Base-by-base conservation (phyloP, 2,113 vertebrate genomes). In the Sapayoa aenigma region DNA sequence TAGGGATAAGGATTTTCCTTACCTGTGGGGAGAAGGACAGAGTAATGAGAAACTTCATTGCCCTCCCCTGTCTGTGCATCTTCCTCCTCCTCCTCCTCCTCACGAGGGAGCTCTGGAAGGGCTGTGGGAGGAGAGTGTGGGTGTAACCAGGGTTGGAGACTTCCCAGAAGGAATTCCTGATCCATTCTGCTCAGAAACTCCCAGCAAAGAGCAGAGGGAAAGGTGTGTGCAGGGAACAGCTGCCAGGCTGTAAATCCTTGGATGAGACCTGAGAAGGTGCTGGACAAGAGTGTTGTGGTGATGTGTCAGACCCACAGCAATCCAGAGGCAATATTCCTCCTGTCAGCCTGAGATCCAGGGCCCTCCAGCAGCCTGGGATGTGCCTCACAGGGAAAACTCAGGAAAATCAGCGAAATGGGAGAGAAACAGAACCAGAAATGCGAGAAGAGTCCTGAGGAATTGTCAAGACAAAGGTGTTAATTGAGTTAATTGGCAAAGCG, bases 51-150 rank as follows among this genome's bases (percentile, higher is more conserved):
- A 46, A 19, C 10, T 3, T 4, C 0, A 25, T 12, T 75, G n/a
- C n/a, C 22, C 41, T 58, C 24, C 12, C 12, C 46, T 71, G 5
- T 8, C 3, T 6, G 0, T 66, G 12, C 12, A 14, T 53, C 22
- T 20, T 35, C 60, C 39, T 78, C 59, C 20, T 41, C 50, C 28
- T 27, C 67, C 33, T 63, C n/a, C 53, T 76, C 50, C 1, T 19
- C 2, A 1, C n/a, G n/a, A n/a, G 6, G 37, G 5, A 35, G 49
- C 39, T 47, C 31, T 9, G 50, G 6, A 35, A 27, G 50, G 49
- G 42, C 47, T 30, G 60, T 3, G 21, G 6, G 25, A 20, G 50
- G 30, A 65, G 7, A 19, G 1, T 0, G 11, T 11, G 12, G n/a
- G 44, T 76, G 17, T 10, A 30, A 18, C 27, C 18, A 22, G 63